Evolutionary conservation across 30 jellyfish, hydroid and myxozoan species (phyloP), one percentile per base, ranked within the genome.

Genomic region (Chrysaora quinquecirrha): DNA sequence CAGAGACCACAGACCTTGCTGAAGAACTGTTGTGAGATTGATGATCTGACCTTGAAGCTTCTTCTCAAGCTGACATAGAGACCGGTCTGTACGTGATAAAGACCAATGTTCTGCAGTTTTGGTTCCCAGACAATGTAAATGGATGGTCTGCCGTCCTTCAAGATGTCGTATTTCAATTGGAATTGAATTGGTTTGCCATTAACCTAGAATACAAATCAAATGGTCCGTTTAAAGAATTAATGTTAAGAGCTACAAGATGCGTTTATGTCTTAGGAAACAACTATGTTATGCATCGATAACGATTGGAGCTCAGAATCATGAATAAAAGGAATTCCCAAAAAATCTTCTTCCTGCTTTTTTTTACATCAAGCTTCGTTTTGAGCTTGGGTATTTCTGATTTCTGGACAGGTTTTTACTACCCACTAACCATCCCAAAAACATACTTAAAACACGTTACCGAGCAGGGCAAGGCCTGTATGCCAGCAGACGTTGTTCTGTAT

Each of bases 1-100:
- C 96, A 86, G 60, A 86, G 67, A 14, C 96, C 96, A 73, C 96
- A 86, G 33, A 75, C 88, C 47, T 76, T 76, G 90, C 87, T 67
- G 52, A 65, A 66, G 78, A n/a, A 75, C 76, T 30, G 14, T 30
- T 76, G 82, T 30, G 86, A 34, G 48, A 86, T 68, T 24, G 84
- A 32, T 14, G 96, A 56, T 31, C 25, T 71, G 21, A 83, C 94
- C 87, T 47, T 50, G 48, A 27, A 69, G 34, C 94, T 31, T 30
- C 56, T 72, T 18, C 76, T 20, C 46, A 83, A 78, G 3, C 52
- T 74, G 34, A 83, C 94, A 63, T 34, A 71, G 48, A 83, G 94
- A 23, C 81, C 78, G 48, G 84, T 83, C 68, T 60, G 64, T 4
- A 35, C 71, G 63, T 83, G 87, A 69, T 72, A 70, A 28, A 83